Evolutionary conservation across 2,888 invertebrate genomes (phyloP).

Genomic region (Shargacucullia verbasci): DNA sequence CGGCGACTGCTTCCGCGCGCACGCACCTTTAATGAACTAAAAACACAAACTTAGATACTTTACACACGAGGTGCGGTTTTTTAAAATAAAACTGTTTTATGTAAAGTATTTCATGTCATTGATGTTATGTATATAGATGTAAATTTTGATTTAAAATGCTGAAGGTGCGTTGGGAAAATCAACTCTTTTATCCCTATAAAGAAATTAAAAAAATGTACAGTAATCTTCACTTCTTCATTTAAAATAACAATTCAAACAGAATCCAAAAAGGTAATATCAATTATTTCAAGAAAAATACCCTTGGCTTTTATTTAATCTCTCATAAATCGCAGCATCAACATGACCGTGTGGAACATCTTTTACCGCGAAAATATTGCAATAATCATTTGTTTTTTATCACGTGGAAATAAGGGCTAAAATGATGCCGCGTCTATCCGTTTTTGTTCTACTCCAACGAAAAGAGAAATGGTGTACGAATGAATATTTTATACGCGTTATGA

Average conservation of each 20-base stretch:
- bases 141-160: too few relatives aligned
- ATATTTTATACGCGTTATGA: constrained; percentile 60
- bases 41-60: constrained; percentile 63
- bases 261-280: too few relatives aligned
- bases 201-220: too few relatives aligned
- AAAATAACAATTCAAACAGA: too few relatives aligned
- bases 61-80: constrained; percentile 34
- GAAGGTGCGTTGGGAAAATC: too few relatives aligned
- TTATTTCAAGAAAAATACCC: too few relatives aligned
- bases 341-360: constrained; percentile 38
- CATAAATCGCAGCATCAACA: background rate
- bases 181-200: too few relatives aligned
- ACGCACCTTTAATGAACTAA: constrained; percentile 87
- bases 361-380: constrained; percentile 53
- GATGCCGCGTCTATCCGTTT: constrained; percentile 52
- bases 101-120: too few relatives aligned
- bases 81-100: too few relatives aligned
- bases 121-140: too few relatives aligned
- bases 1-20: constrained; percentile 83
- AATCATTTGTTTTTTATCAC: constrained; percentile 75
- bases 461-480: constrained; percentile 61
- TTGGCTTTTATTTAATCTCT: too few relatives aligned
- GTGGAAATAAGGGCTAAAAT: constrained; percentile 70
- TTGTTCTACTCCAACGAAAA: constrained; percentile 61
- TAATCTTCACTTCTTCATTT: too few relatives aligned